Conservation (phyloP, 2,113 vertebrate genomes). For the Oenanthe oenanthe region DNA sequence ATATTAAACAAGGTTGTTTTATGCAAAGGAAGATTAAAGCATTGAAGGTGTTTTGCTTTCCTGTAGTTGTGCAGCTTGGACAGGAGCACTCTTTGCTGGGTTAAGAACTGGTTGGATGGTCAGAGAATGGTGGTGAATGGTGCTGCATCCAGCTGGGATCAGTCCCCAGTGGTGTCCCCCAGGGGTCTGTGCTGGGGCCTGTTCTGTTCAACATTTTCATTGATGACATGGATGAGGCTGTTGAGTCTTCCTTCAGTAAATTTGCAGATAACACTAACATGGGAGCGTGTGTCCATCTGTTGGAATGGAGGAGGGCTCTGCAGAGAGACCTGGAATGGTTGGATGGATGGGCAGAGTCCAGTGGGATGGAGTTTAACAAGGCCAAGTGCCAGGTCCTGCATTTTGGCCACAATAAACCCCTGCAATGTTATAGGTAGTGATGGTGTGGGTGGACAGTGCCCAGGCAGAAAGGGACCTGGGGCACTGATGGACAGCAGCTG, state of each 20-base stretch:
- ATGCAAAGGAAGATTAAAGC: not conserved
- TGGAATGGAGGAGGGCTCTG: no score
- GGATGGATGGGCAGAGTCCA: no score
- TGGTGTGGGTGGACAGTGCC: not conserved
- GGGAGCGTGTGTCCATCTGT: no score
- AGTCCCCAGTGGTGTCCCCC: not conserved
- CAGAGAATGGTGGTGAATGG: accelerated
- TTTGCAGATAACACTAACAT: no score
- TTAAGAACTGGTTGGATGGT: not conserved
- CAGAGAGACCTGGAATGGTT: no score
- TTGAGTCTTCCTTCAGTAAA: not conserved
- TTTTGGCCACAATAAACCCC: no score
- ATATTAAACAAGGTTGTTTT: not conserved
- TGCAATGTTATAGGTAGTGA: no score
- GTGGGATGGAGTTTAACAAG: no score
- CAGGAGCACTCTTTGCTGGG: not conserved
- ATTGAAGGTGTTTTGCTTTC: not conserved
- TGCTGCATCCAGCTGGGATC: not conserved
- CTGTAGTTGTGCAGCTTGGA: not conserved
- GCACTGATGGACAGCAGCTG: not conserved
- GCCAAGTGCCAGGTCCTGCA: no score
- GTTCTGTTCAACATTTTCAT: not conserved
- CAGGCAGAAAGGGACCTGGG: not conserved
- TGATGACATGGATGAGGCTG: not conserved
- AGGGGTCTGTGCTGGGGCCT: not conserved